phyloP scores from a whole-genome alignment of 2,113 vertebrate genomes.

The Hemichromis elongatus region DNA sequence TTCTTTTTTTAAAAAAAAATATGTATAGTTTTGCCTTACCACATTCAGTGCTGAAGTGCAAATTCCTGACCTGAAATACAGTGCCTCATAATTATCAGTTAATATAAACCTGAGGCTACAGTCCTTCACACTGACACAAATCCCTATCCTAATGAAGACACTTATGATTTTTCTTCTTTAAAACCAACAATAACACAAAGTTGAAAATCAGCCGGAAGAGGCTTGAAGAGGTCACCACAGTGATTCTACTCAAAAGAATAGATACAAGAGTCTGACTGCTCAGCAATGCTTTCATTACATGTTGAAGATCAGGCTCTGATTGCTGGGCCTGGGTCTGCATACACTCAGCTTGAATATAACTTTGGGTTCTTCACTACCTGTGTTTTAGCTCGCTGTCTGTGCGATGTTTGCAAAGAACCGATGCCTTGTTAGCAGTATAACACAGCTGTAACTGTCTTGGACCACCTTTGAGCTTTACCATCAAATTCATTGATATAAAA shows the following conservation, averaged over 20 bases:
- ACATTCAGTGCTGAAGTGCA: not conserved
- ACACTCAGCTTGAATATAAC: not conserved
- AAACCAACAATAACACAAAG: not conserved
- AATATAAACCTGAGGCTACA: not conserved
- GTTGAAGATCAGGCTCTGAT: not conserved
- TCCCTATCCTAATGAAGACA: not conserved
- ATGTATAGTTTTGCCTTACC: not conserved
- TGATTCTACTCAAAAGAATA: not conserved
- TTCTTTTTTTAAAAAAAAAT: not conserved
- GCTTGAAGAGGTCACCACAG: not conserved
- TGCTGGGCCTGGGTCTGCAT: not conserved
- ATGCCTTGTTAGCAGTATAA: not conserved
- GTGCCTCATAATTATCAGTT: not conserved
- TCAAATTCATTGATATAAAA: not conserved
- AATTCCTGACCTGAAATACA: not conserved
- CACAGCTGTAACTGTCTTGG: not conserved
- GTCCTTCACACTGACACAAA: not conserved
- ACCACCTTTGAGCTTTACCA: not conserved
- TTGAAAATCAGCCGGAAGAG: not conserved
- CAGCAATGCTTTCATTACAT: not conserved
- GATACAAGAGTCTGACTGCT: not conserved
- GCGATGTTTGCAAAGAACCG: not conserved
- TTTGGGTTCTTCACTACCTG: fast-evolving
- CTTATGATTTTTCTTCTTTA: not conserved
- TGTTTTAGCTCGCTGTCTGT: not conserved